Evolutionary conservation across 2,888 invertebrate species (phyloP), one percentile per base, ranked within the genome.

Genomic region (Operophtera brumata): DNA sequence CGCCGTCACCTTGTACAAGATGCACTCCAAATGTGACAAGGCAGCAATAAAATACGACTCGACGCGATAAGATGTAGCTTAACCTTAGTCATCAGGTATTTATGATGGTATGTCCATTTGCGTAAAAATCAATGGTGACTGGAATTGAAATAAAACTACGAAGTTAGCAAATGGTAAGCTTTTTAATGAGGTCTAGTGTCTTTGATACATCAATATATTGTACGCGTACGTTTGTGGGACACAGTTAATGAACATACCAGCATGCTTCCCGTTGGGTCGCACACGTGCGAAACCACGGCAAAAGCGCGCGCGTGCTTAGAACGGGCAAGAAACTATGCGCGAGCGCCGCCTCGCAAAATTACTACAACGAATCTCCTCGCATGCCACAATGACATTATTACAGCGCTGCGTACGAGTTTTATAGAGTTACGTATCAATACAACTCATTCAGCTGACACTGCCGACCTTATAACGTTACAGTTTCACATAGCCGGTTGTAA

Each of bases 21-120:
- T 3, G 4, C 20, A 20, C 20, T 20, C 20, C 20, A 20, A 20
- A 20, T 20, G 20, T 20, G 2, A 20, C 20, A 20, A 20, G 20
- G 4, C 20, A 20, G 20, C 20, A 2, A 2, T 4, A 20, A 4
- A 3, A 20, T 20, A 20, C 20, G 20, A 20, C 2, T 4, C 20
- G 2, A 20, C 20, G 20, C 20, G 20, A 20, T 4, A 4, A 2
- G 4, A 4, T 20, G 20, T 20, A 20, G 20, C 20, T 20, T 20
- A 4, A 51, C 41, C 46, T 57, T 61, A 67, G 75, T 74, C 75
- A 76, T 77, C 72, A 70, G 69, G 60, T 70, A 68, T 65, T 52
- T 79, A 85, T 83, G 82, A 64, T 80, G 87, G 88, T 86, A 88
- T 88, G 89, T 87, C 84, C 87, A 84, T 80, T 72, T 55, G 62